phyloP scores from a whole-genome alignment of 2,888 invertebrate species.

The Galerucella calmariensis region DNA sequence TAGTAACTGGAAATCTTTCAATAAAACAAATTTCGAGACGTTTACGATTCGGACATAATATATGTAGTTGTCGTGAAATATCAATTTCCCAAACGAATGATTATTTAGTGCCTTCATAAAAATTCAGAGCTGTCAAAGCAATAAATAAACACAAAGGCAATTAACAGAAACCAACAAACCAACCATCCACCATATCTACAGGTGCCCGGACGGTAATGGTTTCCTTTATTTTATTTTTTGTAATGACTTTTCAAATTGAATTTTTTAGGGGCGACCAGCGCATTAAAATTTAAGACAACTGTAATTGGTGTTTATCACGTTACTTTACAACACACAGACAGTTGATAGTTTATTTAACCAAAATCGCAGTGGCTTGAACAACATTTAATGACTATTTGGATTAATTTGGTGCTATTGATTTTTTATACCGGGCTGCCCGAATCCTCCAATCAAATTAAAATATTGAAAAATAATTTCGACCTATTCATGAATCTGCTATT shows the following conservation, averaged over 20 bases:
- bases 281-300: neutral
- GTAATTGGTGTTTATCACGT: neutral
- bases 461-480: too few species aligned
- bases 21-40: slow-evolving; percentile 37
- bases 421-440: too few species aligned
- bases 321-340: too few species aligned
- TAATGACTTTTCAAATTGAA: slow-evolving; percentile 34
- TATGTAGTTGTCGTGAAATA: slow-evolving; percentile 41
- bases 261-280: slow-evolving; percentile 31
- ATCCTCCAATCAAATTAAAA: too few species aligned
- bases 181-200: slow-evolving; percentile 43
- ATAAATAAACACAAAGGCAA: slow-evolving; percentile 58
- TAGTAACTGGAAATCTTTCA: slow-evolving; percentile 32
- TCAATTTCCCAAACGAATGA: slow-evolving; percentile 42
- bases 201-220: slow-evolving; percentile 42
- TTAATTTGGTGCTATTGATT: too few species aligned
- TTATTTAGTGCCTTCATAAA: slow-evolving; percentile 48
- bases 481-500: too few species aligned
- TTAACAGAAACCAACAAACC: slow-evolving; percentile 57
- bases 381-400: too few species aligned
- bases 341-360: too few species aligned
- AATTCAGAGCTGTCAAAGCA: slow-evolving; percentile 53
- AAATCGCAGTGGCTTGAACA: too few species aligned
- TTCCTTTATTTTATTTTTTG: slow-evolving; percentile 34
- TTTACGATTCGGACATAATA: slow-evolving; percentile 38